A percentile compares a stretch with the other conserved stretches of the same genome.
Evolutionary conservation across 2,888 invertebrate genomes (phyloP).

Genomic region (Frankliniella intonsa): DNA sequence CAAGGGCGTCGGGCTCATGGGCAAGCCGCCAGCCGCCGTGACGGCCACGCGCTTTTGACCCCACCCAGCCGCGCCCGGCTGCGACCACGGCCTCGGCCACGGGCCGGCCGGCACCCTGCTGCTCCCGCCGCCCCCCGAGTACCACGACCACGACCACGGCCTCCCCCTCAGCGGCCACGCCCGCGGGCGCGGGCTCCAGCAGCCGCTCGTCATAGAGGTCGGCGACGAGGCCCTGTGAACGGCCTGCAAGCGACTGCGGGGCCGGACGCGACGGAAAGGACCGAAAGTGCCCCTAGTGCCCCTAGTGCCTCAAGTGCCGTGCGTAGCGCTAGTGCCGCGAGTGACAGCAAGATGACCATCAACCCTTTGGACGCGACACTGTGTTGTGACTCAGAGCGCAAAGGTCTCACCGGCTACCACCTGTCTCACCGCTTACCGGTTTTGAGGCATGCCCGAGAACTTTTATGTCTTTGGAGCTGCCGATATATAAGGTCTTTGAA

Average conservation of each 20-base stretch:
- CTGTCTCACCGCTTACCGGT: background rate
- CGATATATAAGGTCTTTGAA: background rate
- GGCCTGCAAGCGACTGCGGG: background rate
- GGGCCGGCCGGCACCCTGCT: background rate
- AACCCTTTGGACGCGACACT: background rate
- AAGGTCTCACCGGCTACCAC: background rate
- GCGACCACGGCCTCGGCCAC: conserved; percentile 33
- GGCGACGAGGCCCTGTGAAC: conserved; percentile 18
- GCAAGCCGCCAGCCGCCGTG: background rate
- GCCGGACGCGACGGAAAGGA: background rate
- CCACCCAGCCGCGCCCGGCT: conserved; percentile 26
- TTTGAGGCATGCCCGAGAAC: background rate
- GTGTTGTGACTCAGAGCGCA: background rate
- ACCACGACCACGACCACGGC: conserved; percentile 4
- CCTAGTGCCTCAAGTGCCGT: background rate
- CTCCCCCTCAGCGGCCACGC: background rate
- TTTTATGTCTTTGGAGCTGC: background rate
- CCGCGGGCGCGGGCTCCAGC: background rate
- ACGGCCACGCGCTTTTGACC: background rate
- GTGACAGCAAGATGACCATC: background rate
- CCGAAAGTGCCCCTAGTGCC: background rate
- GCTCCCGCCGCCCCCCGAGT: conserved; percentile 10
- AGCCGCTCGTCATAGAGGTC: background rate
- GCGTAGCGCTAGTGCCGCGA: background rate
- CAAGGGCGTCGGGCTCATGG: background rate